Conservation (phyloP, 2,113 vertebrate species). For the Erpornis zantholeuca region DNA sequence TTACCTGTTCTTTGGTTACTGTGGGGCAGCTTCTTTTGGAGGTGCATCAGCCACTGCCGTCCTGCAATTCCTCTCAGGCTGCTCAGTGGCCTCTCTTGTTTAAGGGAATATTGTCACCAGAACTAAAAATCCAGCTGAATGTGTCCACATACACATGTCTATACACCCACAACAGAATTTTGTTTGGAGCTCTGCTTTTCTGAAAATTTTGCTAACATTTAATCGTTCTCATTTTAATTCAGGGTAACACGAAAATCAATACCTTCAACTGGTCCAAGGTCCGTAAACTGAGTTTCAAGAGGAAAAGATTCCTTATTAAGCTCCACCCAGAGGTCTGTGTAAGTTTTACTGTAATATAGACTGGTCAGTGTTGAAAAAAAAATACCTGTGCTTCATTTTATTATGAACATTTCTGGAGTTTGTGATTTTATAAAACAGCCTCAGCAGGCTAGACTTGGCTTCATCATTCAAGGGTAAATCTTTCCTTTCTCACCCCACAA, state of each 20-base stretch:
- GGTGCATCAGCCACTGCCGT: background rate
- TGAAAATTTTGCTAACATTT: background rate
- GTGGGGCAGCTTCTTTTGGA: background rate
- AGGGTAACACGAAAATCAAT: conserved; percentile 96
- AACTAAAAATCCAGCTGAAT: background rate
- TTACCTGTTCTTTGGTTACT: background rate
- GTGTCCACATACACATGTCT: fast-evolving
- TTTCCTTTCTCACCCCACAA: background rate
- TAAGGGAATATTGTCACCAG: background rate
- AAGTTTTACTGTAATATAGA: conserved; percentile 30
- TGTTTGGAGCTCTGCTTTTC: background rate
- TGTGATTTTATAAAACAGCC: background rate
- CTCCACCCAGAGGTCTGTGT: conserved; percentile 94
- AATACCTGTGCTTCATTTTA: background rate
- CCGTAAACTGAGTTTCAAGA: conserved; percentile 97
- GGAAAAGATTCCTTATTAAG: conserved; percentile 94
- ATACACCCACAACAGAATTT: background rate
- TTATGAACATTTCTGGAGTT: background rate
- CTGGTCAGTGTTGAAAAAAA: background rate
- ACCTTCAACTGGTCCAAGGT: conserved; percentile 99
- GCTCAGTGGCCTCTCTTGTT: background rate
- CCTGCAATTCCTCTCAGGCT: background rate
- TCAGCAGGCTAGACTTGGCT: background rate
- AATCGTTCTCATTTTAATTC: background rate
- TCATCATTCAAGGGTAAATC: background rate